phyloP scores from a whole-genome alignment of 2,113 vertebrate genomes.

The Notothenia rossii region DNA sequence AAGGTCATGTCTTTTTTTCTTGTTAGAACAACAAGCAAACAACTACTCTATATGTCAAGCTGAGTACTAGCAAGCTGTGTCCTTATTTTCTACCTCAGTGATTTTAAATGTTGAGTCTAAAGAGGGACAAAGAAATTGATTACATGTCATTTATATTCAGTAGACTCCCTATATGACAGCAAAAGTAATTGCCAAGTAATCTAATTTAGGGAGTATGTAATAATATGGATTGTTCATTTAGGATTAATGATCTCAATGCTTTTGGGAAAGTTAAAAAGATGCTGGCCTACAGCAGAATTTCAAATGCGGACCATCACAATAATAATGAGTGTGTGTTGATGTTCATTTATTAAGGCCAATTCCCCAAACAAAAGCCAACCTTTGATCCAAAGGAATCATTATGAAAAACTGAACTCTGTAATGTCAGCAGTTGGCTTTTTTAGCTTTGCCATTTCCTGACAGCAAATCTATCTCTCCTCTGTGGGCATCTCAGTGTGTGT shows the following conservation, averaged over 20 bases:
- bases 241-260: background rate
- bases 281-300: background rate
- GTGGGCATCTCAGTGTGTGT: background rate
- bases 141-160: conserved; percentile 8
- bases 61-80: background rate
- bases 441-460: conserved; percentile 24
- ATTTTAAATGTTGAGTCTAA: background rate
- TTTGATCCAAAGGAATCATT: background rate
- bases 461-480: background rate
- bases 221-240: background rate
- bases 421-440: background rate
- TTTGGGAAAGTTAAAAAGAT: background rate
- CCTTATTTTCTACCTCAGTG: background rate
- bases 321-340: conserved; percentile 1
- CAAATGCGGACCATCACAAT: background rate
- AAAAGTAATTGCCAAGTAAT: background rate
- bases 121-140: conserved; percentile 6
- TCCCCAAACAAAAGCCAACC: background rate
- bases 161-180: no score
- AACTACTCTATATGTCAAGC: background rate
- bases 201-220: background rate
- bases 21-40: background rate
- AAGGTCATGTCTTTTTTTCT: background rate
- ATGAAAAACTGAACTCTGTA: conserved; percentile 13
- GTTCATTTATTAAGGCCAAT: background rate